Conservation (phyloP, 2,888 invertebrate species). For the Caenorhabditis doughertyi region DNA sequence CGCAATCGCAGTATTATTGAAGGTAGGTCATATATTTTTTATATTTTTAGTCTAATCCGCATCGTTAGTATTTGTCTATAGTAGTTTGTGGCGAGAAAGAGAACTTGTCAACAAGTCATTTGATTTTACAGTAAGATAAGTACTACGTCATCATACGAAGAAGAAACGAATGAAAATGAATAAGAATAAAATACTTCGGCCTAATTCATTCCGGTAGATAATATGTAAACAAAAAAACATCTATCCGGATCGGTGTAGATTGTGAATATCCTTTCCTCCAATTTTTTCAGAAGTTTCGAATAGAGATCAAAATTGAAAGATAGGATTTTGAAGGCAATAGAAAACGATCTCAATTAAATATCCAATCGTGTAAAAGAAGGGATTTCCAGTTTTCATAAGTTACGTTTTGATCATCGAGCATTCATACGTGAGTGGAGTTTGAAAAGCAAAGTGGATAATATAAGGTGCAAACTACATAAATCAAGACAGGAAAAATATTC, state of each 20-base stretch:
- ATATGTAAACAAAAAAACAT: constrained; percentile 1
- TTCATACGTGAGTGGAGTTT: not conserved
- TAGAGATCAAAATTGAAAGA: constrained; percentile 7
- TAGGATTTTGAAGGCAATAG: constrained; percentile 9
- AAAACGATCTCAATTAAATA: constrained; percentile 17
- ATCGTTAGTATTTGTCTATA: not conserved
- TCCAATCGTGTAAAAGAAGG: not conserved
- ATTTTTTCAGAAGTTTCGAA: constrained; percentile 2
- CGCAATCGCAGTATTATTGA: constrained; percentile 26
- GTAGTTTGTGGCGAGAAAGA: not conserved
- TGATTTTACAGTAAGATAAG: constrained; percentile 29
- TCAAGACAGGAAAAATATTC: no score
- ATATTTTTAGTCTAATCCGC: constrained; percentile 18
- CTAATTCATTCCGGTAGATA: constrained; percentile 19
- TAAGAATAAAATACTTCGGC: constrained; percentile 5
- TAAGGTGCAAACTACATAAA: constrained; percentile 25
- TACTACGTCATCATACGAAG: not conserved
- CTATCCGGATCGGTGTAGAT: constrained; percentile 23
- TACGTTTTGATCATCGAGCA: constrained; percentile 11
- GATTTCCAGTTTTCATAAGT: not conserved
- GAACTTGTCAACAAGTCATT: constrained; percentile 14
- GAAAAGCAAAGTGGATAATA: constrained; percentile 10
- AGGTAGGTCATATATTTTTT: constrained; percentile 17
- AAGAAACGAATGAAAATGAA: constrained; percentile 22
- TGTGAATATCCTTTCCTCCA: not conserved